Evolutionary conservation across 2,797 vertebrate genomes (phyloP), one percentile per base, ranked within the genome.

Genomic region (Podargus strigoides): DNA sequence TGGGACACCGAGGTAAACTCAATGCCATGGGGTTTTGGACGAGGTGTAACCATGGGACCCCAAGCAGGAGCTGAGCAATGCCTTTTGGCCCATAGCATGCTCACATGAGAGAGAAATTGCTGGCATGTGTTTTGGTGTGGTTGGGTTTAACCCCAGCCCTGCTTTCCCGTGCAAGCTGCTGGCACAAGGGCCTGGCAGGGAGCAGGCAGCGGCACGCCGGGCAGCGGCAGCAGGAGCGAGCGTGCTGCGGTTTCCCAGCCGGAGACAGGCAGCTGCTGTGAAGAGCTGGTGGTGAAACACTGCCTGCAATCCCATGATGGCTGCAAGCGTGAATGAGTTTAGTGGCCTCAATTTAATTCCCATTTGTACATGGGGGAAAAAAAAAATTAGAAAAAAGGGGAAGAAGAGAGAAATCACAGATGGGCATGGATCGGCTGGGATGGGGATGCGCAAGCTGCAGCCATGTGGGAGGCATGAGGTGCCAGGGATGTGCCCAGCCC

Each of bases 331-430:
- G 12, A 81, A 88, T 37, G 91, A 92, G 85, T 80, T 93, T 42
- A 70, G 91, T 42, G 86, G 79, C 94, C 94, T 95, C 95, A 32
- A 80, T 95, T 87, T 83, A 94, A 92, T 95, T 96, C 91, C 95
- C 91, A 30, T 89, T 95, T 91, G 92, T 73, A 50, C n/a, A 7
- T 0, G 21, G 73, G 4, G 13, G 30, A 42, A 18, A 27, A 14
- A 23, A 39, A 55, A 34, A 26, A 32, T 14, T 4, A 32, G 6
- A 15, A 5, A 47, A 21, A 47, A 44, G 13, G 74, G 15, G 41
- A 64, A 64, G 75, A 52, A 16, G 44, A 76, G 50, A 1, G 2
- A 87, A 66, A 79, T 46, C 32, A 34, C 0, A 1, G 60, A 30
- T 50, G 0, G 1, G 12, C 44, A n/a, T 2, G 10, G 66, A 26